phyloP scores from a whole-genome alignment of 2,888 invertebrate genomes.

The Tuberolachnus salignus region DNA sequence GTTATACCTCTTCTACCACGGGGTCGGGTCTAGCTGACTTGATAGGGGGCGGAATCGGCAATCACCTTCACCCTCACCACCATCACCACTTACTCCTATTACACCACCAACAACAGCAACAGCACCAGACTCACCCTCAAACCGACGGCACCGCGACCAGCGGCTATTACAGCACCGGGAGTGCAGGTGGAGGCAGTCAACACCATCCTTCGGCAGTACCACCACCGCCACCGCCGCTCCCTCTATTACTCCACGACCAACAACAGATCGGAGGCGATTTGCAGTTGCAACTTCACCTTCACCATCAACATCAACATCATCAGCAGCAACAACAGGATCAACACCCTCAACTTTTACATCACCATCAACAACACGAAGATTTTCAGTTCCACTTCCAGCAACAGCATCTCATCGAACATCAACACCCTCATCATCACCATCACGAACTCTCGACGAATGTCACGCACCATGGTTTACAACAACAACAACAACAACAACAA shows the following conservation, averaged over 20 bases:
- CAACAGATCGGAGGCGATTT: conserved; percentile 25
- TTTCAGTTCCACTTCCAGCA: conserved; percentile 30
- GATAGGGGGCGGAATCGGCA: conserved; percentile 19
- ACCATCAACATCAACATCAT: conserved; percentile 19
- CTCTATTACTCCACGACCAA: conserved; percentile 17
- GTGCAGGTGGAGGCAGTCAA: not conserved
- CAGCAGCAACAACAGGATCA: conserved; percentile 18
- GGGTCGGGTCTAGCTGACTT: not conserved
- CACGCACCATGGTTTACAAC: not conserved
- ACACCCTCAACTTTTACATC: conserved; percentile 8
- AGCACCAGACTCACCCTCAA: conserved; percentile 4
- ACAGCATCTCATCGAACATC: conserved; percentile 31
- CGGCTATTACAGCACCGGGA: conserved; percentile 11
- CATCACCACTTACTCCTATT: conserved; percentile 12
- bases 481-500: conserved; percentile 24
- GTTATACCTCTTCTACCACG: conserved; percentile 3
- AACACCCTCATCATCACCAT: conserved; percentile 18
- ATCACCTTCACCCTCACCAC: conserved; percentile 33
- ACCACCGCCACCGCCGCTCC: conserved; percentile 13
- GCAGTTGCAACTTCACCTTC: conserved; percentile 1
- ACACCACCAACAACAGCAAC: conserved; percentile 44
- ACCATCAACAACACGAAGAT: conserved; percentile 37
- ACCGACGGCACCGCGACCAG: not conserved
- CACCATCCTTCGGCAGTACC: conserved; percentile 8
- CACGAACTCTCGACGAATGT: conserved; percentile 11